Evolutionary conservation across 2,888 invertebrate genomes (phyloP).

Genomic region (Pyrocoelia pectoralis): DNA sequence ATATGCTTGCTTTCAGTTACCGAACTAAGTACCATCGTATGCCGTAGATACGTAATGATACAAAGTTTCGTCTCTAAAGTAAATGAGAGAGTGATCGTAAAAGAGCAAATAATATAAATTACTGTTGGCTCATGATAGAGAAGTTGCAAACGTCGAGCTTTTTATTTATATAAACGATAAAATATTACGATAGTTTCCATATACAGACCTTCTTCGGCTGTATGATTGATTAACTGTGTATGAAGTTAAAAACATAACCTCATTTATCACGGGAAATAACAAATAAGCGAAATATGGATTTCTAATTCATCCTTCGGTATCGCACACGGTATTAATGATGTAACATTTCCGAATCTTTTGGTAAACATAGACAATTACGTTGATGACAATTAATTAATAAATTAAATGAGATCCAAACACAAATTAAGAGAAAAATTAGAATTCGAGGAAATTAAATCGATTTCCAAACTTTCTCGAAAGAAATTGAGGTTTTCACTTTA

Average conservation of each 20-base stretch:
- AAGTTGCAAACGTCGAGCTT: conserved; percentile 2
- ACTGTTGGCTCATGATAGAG: not conserved
- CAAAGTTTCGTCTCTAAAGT: no score
- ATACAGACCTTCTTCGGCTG: not conserved
- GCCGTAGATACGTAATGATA: no score
- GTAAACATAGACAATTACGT: no score
- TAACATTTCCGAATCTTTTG: no score
- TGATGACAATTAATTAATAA: no score
- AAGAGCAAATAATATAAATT: conserved; percentile 11
- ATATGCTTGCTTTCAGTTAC: no score
- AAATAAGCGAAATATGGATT: not conserved
- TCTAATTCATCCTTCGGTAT: not conserved
- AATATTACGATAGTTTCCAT: conserved; percentile 9
- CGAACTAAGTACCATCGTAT: no score
- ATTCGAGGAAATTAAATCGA: no score
- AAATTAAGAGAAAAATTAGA: no score
- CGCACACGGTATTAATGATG: not conserved
- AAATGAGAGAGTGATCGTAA: not conserved
- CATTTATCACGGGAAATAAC: conserved; percentile 5
- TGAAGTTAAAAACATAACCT: conserved; percentile 3
- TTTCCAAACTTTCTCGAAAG: no score
- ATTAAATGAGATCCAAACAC: no score
- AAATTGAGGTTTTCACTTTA: no score
- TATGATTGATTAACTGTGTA: conserved; percentile 8
- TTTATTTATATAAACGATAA: conserved; percentile 10